Conservation (phyloP, 2,113 vertebrate genomes). For the Steatornis caripensis region DNA sequence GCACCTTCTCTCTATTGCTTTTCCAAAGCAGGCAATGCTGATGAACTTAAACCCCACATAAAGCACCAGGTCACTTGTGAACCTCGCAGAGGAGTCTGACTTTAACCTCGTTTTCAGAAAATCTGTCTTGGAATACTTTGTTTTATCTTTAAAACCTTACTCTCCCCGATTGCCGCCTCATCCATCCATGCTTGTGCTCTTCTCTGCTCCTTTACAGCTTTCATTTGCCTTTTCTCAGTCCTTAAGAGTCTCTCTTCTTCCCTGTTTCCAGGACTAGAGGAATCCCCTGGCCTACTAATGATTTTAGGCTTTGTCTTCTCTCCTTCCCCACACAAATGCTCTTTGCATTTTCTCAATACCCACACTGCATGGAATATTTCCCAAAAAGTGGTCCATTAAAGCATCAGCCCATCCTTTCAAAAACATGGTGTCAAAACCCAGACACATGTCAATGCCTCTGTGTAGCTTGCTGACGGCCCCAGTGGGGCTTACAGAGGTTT, state of each 20-base stretch:
- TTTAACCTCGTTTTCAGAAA: neutral
- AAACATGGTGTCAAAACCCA: neutral
- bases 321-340: neutral
- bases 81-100: neutral
- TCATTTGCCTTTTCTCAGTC: neutral
- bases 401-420: neutral
- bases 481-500: conserved; percentile 1
- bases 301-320: neutral
- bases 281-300: neutral
- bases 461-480: conserved; percentile 12
- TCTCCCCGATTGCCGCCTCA: neutral
- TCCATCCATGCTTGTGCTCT: neutral
- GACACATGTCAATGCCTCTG: neutral
- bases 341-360: neutral
- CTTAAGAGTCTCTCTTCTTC: neutral
- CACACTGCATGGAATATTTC: neutral
- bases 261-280: neutral
- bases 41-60: neutral
- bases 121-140: neutral
- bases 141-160: neutral
- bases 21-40: neutral
- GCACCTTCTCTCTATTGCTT: neutral
- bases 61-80: neutral
- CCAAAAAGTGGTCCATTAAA: conserved; percentile 8
- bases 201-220: neutral